Conservation (phyloP, 2,113 vertebrate species). For the Odontesthes bonariensis region DNA sequence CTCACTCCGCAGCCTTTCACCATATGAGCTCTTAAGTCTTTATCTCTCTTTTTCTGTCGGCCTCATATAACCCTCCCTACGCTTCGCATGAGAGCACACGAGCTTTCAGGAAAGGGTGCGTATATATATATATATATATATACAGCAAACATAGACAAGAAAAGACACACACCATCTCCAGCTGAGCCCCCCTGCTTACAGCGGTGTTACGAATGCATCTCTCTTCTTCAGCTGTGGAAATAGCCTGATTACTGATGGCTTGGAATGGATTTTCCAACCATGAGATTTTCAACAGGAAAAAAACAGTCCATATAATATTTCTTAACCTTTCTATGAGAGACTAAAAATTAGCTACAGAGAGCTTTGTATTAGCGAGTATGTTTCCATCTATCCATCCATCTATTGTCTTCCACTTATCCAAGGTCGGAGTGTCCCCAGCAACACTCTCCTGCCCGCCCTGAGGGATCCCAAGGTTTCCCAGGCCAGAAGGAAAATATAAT, state of each 20-base stretch:
- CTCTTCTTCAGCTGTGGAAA: constrained; percentile 64
- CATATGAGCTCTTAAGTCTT: constrained; percentile 60
- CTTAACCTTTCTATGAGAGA: constrained; percentile 11
- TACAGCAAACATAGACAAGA: background rate
- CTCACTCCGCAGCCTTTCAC: constrained; percentile 47
- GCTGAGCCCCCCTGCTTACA: constrained; percentile 66
- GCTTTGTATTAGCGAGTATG: background rate
- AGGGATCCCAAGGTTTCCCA: no score
- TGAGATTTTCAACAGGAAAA: constrained; percentile 10
- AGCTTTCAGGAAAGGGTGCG: constrained; percentile 58
- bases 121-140: constrained; percentile 1
- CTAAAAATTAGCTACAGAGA: background rate
- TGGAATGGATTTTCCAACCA: constrained; percentile 37
- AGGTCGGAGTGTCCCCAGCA: no score
- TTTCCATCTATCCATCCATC: background rate
- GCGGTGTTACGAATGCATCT: constrained; percentile 54
- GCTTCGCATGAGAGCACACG: constrained; percentile 69
- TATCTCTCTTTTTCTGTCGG: constrained; percentile 47
- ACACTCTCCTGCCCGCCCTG: no score
- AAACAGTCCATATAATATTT: constrained; percentile 15
- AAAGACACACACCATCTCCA: constrained; percentile 38
- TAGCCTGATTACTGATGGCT: constrained; percentile 54
- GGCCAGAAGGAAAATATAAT: no score
- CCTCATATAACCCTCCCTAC: constrained; percentile 69
- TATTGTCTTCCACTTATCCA: no score